Evolutionary conservation across 2,113 vertebrate genomes (phyloP).

Genomic region (Blennius ocellaris): DNA sequence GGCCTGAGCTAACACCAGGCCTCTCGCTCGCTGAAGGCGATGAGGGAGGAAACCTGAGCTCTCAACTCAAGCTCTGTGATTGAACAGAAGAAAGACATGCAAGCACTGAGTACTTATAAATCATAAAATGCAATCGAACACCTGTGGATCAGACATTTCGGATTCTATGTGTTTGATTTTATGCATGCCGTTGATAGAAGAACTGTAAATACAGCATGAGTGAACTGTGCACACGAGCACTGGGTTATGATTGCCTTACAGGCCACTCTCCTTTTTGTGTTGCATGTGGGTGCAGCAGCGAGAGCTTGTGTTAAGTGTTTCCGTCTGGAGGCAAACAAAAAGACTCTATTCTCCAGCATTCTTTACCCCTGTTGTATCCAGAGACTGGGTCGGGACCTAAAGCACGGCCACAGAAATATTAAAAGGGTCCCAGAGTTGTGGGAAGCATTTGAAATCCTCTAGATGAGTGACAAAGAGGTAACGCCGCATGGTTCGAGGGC

Average conservation of each 20-base stretch:
- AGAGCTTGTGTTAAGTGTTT: conserved; percentile 71
- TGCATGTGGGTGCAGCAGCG: conserved; percentile 58
- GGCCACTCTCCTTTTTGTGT: conserved; percentile 47
- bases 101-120: not conserved
- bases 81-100: conserved; percentile 51
- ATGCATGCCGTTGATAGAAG: no score
- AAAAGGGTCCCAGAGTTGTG: conserved; percentile 35
- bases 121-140: not conserved
- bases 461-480: conserved; percentile 30
- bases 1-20: conserved; percentile 41
- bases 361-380: conserved; percentile 61
- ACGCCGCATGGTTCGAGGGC: not conserved
- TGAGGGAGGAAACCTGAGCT: conserved; percentile 70
- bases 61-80: conserved; percentile 42
- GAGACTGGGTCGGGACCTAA: conserved; percentile 50
- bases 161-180: no score
- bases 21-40: conserved; percentile 41
- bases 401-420: conserved; percentile 47
- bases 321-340: conserved; percentile 73
- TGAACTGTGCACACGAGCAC: conserved; percentile 32
- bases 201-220: not conserved
- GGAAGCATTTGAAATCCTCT: conserved; percentile 19
- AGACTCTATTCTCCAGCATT: conserved; percentile 64
- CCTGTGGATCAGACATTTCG: not conserved
- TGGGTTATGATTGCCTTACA: conserved; percentile 49